phyloP scores from a whole-genome alignment of 2,888 invertebrate genomes.

The Chymomyza fuscimana region DNA sequence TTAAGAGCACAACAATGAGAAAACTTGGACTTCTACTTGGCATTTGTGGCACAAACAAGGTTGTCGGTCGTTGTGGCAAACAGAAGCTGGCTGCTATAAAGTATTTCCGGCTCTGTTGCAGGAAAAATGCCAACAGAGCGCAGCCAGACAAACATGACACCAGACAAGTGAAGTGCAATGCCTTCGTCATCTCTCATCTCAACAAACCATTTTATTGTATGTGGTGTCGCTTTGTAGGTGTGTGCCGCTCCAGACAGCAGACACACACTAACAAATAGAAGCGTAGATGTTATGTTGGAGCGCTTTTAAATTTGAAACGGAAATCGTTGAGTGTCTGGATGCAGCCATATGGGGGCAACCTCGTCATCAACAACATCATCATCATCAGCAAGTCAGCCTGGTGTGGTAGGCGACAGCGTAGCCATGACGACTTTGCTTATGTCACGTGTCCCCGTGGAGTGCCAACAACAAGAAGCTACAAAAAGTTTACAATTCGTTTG shows the following conservation, averaged over 20 bases:
- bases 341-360: constrained; percentile 12
- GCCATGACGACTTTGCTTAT: constrained; percentile 27
- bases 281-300: constrained; percentile 22
- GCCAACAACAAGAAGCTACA: constrained; percentile 24
- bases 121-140: constrained; percentile 39
- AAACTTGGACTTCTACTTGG: not conserved
- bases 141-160: constrained; percentile 27
- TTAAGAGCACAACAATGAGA: not conserved
- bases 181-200: constrained; percentile 2
- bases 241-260: not conserved
- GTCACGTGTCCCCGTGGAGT: not conserved
- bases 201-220: not conserved
- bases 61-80: not conserved
- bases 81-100: constrained; percentile 39
- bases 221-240: not conserved
- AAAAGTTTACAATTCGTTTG: constrained; percentile 42
- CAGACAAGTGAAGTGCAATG: constrained; percentile 27
- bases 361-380: constrained; percentile 19
- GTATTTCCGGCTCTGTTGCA: constrained; percentile 62
- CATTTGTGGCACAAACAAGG: not conserved
- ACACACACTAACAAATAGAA: not conserved
- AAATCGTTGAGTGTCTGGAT: constrained; percentile 37
- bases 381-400: constrained; percentile 23
- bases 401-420: constrained; percentile 10
- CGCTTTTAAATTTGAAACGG: constrained; percentile 64